Percentiles rank a stretch among this genome's conserved stretches.
Conservation (phyloP, 2,113 vertebrate genomes). For the Saguinus imperator region DNA sequence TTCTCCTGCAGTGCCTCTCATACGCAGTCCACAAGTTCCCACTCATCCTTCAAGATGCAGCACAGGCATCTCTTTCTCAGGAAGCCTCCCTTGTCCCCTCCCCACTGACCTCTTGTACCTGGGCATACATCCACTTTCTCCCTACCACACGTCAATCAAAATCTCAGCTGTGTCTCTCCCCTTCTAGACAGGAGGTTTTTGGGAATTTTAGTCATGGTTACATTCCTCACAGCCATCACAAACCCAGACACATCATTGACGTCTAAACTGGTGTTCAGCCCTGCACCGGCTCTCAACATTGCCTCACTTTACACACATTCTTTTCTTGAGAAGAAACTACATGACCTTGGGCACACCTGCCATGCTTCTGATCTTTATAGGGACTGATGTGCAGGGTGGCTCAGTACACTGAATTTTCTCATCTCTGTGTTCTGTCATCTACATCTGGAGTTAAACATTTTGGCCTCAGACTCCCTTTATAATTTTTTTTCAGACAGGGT, state of each 20-base stretch:
- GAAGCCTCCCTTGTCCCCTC: background rate
- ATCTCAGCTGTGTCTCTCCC: background rate
- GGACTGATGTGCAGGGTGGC: background rate
- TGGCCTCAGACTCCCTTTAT: background rate
- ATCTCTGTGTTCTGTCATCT: background rate
- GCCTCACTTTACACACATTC: background rate
- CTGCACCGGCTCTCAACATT: background rate
- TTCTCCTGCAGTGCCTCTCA: background rate
- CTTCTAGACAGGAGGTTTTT: slow-evolving; percentile 38
- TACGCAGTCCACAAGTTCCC: background rate
- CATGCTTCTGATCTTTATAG: background rate
- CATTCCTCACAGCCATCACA: background rate
- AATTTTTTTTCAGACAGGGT: background rate
- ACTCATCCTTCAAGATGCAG: slow-evolving; percentile 14
- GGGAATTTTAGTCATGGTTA: background rate
- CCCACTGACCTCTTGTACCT: background rate
- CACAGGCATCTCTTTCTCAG: background rate
- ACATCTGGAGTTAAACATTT: background rate
- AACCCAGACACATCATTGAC: accelerated
- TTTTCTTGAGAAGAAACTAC: background rate
- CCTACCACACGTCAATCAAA: background rate
- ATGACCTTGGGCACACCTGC: background rate
- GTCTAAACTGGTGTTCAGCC: background rate
- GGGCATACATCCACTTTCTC: background rate
- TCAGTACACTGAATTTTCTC: background rate